These are phyloP conservation scores for Thripadectes ignobilis DNA, from an alignment of 2,797 vertebrate genomes.

Conservation along the genomic window DNA sequence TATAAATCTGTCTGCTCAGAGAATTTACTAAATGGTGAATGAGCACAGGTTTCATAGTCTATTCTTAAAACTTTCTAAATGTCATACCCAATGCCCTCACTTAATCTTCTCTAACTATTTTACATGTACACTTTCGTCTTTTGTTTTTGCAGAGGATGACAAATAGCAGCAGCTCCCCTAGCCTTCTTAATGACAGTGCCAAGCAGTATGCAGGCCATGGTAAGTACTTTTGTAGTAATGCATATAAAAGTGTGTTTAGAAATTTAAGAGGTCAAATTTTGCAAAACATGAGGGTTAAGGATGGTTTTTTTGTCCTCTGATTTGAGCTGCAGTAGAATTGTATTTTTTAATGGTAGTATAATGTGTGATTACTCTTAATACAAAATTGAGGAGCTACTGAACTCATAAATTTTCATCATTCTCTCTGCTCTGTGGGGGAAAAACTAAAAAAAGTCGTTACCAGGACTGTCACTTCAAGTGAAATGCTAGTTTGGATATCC, in stretches of 20 bases:
- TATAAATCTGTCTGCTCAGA: not conserved
- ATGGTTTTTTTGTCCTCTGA: not conserved
- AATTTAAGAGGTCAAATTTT: not conserved
- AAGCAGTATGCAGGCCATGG: conserved; percentile 95
- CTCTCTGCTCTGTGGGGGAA: not conserved
- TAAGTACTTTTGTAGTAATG: conserved; percentile 68
- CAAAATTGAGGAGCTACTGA: not conserved
- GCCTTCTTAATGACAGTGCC: conserved; percentile 98
- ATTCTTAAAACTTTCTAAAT: not conserved
- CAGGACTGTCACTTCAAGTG: not conserved
- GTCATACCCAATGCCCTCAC: not conserved
- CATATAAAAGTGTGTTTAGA: not conserved
- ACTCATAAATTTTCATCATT: not conserved
- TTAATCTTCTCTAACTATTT: not conserved
- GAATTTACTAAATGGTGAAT: not conserved
- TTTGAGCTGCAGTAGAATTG: not conserved
- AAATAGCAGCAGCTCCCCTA: conserved; percentile 98
- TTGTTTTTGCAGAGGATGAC: conserved; percentile 89
- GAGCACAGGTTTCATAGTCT: not conserved
- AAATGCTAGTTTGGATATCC: not conserved
- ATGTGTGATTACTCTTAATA: not conserved
- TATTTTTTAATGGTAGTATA: not conserved
- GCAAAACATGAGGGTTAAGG: not conserved
- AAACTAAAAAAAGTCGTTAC: not conserved
- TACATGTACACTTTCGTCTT: not conserved